Evolutionary conservation across 2,113 vertebrate species (phyloP), one percentile per base, ranked within the genome.

Genomic region (Strix uralensis): DNA sequence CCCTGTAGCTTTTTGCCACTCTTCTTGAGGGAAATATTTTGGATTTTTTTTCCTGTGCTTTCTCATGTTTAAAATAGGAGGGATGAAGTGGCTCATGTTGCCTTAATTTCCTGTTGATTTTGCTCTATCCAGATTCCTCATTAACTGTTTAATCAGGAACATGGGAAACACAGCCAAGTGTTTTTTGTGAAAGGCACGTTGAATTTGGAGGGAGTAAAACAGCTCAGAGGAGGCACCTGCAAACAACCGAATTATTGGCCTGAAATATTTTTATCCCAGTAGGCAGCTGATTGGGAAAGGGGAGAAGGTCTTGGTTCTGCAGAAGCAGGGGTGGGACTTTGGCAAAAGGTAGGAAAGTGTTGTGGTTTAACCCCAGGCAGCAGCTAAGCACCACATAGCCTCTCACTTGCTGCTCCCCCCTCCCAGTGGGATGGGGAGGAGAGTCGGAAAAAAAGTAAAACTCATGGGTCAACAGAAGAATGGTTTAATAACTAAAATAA

Each of bases 101-200:
- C 84, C 34, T 46, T 61, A 15, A 7, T 85, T 88, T 93, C 66
- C 51, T 79, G 47, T 57, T 69, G 82, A 3, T 88, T 94, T 77
- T 83, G 30, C 67, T 67, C 54, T 22, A 19, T 91, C 75, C 80
- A 62, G 71, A 7, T 71, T 83, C 73, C 59, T 95, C 89, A 12
- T 94, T 85, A 89, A 46, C 10, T 83, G 70, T 63, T 94, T 93
- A 84, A 93, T 92, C 78, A 84, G 94, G 67, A 74, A 61, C 81
- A 69, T 3, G 26, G 55, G 36, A 66, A 89, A 40, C 15, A 8
- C 0, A 2, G 90, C 77, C 91, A 92, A 79, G 59, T 1, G 0
- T 26, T 65, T 74, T 69, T 16, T 66, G 44, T 77, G 79, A 42
- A 32, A 84, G 42, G 38, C 54, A 1, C 10, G 7, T 55, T 70